Base-by-base conservation (phyloP, 2,888 invertebrate genomes). In the Thereva nobilitata region DNA sequence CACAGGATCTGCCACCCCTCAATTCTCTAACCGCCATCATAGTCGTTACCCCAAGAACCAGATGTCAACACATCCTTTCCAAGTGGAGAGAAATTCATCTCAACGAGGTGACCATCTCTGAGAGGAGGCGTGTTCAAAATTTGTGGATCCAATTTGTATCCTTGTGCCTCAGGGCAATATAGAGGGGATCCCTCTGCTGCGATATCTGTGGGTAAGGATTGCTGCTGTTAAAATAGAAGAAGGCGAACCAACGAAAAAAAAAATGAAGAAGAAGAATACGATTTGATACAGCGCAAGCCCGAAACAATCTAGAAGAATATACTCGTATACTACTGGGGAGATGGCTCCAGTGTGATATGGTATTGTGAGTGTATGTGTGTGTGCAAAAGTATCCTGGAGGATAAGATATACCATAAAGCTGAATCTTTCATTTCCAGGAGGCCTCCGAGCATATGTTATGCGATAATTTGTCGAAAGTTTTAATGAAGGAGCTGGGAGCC, bases 391-490 rank as follows among this genome's bases (percentile, higher is more conserved):
- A 10, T 49, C 10, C 38, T 37, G 12, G 8, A 38, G 49, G 37
- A 44, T 37, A 34, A 38, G 59, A 38, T 45, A 10, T 23, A 35
- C 12, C 7, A 59, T 59, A 59, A 59, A 42, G 42, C 42, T 34
- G n/a, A 64, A 64, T 64, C 53, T 53, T 64, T 64, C 64, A 64
- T 64, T 63, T 63, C 53, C 64, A 53, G 42, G 44, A 65, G 55
- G 55, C 61, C 63, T 68, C 55, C 10, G 42, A 66, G 64, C 69
- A 66, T 69, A 69, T 69, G 67, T 56, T 67, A 66, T 69, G 52
- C 67, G 69, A 69, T 69, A 69, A 69, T 69, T 69, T 69, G 69
- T 64, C 66, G 69, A 69, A 69, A 67, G 67, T 69, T 69, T 67
- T 69, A 69, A 69, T 69, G 67, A 67, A 67, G 52, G 67, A 66